phyloP scores from a whole-genome alignment of 2,113 vertebrate species.

The Podarcis raffonei region DNA sequence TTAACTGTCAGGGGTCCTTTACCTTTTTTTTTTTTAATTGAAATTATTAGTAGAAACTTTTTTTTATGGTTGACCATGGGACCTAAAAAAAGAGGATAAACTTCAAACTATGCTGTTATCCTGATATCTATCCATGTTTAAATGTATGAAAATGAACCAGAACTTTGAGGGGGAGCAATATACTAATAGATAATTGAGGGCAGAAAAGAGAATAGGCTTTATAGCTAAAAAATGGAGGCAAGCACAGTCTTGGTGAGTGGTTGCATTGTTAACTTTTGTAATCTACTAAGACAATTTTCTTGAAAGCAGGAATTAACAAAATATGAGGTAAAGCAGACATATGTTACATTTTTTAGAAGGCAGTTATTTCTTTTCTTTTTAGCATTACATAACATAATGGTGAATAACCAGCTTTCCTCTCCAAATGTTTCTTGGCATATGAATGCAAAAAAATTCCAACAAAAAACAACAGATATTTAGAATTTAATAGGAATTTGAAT shows the following conservation, averaged over 20 bases:
- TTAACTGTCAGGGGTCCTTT: background rate
- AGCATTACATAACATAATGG: constrained; percentile 37
- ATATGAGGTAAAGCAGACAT: background rate
- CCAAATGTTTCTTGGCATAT: constrained; percentile 58
- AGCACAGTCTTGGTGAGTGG: background rate
- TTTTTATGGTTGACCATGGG: background rate
- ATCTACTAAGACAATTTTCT: constrained; percentile 1
- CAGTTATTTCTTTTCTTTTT: background rate
- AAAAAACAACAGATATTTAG: constrained; percentile 56
- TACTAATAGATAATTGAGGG: too few species aligned
- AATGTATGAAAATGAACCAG: background rate
- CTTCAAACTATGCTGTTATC: background rate
- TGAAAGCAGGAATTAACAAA: background rate
- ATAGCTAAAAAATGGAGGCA: background rate
- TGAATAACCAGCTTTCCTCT: constrained; percentile 39
- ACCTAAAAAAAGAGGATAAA: background rate
- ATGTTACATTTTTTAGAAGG: background rate
- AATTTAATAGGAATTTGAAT: constrained; percentile 56
- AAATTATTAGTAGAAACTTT: background rate
- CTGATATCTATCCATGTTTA: background rate
- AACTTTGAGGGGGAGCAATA: background rate
- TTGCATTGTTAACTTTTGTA: background rate
- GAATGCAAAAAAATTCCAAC: constrained; percentile 44
- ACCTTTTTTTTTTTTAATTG: background rate
- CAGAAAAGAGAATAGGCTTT: too few species aligned